phyloP scores from a whole-genome alignment of 37 sponge, comb jelly and placozoan species.

The Cladorhizidae sp. region DNA sequence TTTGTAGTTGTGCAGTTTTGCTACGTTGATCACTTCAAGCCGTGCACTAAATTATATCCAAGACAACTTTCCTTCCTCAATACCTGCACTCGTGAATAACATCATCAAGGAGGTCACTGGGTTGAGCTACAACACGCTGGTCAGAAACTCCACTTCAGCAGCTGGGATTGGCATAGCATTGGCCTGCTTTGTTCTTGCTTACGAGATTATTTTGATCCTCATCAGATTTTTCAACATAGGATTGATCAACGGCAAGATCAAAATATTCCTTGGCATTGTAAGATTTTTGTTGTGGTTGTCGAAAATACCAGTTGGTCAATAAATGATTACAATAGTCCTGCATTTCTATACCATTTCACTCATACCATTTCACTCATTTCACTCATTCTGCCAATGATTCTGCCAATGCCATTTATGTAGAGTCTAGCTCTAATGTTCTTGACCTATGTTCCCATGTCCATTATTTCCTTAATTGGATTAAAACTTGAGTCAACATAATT shows the following conservation, averaged over 20 bases:
- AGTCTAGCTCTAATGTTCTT: too few relatives aligned
- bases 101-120: background rate
- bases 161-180: constrained; percentile 6
- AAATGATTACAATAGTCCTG: too few relatives aligned
- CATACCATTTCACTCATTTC: too few relatives aligned
- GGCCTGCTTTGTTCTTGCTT: constrained; percentile 1
- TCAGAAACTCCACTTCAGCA: background rate
- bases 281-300: background rate
- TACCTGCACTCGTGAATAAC: background rate
- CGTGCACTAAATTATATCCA: background rate
- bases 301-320: too few relatives aligned
- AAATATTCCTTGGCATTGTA: constrained; percentile 43
- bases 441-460: too few relatives aligned
- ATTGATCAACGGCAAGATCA: constrained; percentile 27
- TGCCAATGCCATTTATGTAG: too few relatives aligned
- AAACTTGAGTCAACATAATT: too few relatives aligned
- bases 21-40: background rate
- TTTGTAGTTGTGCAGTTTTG: background rate
- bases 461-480: too few relatives aligned
- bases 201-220: constrained; percentile 13
- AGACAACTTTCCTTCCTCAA: background rate
- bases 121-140: background rate
- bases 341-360: too few relatives aligned
- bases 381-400: too few relatives aligned
- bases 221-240: constrained; percentile 43